These are phyloP conservation scores for Tricholaema leucomelas DNA, from an alignment of 2,113 vertebrate genomes.

Conservation along the genomic window DNA sequence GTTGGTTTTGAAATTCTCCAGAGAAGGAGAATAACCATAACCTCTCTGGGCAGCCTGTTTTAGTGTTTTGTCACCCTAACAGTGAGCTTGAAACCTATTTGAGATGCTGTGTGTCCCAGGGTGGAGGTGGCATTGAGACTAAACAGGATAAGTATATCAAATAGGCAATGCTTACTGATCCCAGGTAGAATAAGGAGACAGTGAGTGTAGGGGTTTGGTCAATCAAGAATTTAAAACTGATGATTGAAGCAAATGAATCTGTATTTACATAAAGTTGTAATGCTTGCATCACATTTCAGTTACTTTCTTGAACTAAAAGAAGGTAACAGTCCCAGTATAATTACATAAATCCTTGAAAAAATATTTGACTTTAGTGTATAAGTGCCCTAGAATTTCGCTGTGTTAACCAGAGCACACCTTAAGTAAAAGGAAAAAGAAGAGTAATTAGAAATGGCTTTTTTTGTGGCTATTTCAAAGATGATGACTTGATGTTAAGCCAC, in stretches of 20 bases:
- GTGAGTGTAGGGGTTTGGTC: neutral
- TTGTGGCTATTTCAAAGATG: neutral
- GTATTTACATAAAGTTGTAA: neutral
- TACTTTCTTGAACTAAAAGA: neutral
- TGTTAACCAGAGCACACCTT: neutral
- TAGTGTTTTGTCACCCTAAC: too few species aligned
- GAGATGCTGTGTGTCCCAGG: neutral
- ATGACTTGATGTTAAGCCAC: neutral
- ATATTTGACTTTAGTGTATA: neutral
- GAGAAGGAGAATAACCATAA: too few species aligned
- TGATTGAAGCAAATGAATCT: neutral
- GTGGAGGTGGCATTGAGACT: fast-evolving
- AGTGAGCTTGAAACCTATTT: neutral
- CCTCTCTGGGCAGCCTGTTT: too few species aligned
- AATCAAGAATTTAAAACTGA: neutral
- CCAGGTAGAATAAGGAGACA: neutral
- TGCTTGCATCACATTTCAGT: neutral
- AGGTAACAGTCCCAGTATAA: neutral
- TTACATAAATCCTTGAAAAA: neutral
- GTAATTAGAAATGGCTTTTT: neutral
- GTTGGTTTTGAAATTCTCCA: too few species aligned
- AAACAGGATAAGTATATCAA: neutral
- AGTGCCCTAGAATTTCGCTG: neutral
- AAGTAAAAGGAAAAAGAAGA: neutral
- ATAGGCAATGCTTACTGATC: neutral